Evolutionary conservation across 1,140 invertebrate species (phyloP), one percentile per base, ranked within the genome.

Genomic region (Drosophila sp.): DNA sequence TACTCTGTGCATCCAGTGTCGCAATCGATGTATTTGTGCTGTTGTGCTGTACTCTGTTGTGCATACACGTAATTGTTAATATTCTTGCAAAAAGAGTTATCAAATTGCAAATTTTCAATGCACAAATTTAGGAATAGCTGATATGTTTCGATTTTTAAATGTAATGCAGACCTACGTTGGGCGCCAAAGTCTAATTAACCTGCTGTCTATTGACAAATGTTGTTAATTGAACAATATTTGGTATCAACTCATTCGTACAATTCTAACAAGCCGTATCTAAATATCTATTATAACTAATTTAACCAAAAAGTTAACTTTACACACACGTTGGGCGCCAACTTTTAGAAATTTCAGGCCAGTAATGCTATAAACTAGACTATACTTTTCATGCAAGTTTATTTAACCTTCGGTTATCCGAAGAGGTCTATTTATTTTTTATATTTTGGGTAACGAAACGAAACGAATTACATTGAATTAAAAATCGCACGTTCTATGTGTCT

Each of bases 1-100:
- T 27, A 7, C 8, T 13, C 34, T 25, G 7, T 51, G 59, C 54
- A 70, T 58, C 50, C 29, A 32, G 16, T 59, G 48, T 40, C 48
- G 57, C 34, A 63, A 50, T 71, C 51, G 58, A 36, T 78, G 41
- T 38, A 25, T 29, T 48, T 72, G 56, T 78, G 61, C 67, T 78
- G 75, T 82, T 86, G 83, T 86, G 62, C 66, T 78, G n/a, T n/a
- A 14, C 25, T 63, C 72, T 81, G 64, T 80, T 61, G 58, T 80
- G 71, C 41, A 54, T 72, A 41, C 78, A 46, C 21, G 8, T 43
- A 13, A 34, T 46, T 14, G 32, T 34, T 41, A 50, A 41, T 32
- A 38, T 18, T 1, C 50, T 53, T 53, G 50, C 50, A 53, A 16
- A 50, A 13, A 7, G 2, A 7, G 3, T 29, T 29, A 29, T 7